A percentile compares a stretch with the other conserved stretches of the same genome.
Conservation (phyloP, 2,113 vertebrate genomes). For the Podarcis muralis region DNA sequence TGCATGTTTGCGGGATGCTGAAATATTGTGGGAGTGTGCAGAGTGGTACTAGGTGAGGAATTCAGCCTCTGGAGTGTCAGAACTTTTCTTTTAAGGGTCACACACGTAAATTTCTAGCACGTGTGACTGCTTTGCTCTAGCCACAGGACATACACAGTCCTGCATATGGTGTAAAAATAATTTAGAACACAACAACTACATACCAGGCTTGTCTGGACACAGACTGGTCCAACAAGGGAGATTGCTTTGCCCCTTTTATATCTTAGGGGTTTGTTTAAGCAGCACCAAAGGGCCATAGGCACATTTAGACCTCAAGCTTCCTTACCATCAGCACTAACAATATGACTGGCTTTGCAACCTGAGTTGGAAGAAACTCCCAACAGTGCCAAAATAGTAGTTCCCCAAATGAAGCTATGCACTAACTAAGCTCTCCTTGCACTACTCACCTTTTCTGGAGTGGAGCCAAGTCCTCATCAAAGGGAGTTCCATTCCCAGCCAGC, state of each 20-base stretch:
- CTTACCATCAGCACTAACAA: neutral
- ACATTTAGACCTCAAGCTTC: neutral
- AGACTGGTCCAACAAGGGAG: neutral
- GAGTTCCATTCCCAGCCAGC: constrained; percentile 82
- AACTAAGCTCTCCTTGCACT: neutral
- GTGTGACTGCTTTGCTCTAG: neutral
- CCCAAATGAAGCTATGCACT: neutral
- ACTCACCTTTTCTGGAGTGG: constrained; percentile 80
- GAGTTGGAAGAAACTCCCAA: neutral
- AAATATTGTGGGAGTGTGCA: neutral
- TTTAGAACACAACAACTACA: neutral
- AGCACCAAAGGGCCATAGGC: neutral
- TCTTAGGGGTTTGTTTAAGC: neutral
- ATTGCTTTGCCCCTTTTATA: neutral
- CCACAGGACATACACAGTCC: neutral
- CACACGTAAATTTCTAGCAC: neutral
- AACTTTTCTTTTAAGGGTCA: neutral
- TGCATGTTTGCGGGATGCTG: neutral
- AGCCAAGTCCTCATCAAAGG: constrained; percentile 83
- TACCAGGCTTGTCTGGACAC: neutral
- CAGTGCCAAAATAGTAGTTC: neutral
- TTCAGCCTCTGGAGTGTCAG: neutral
- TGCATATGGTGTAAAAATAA: neutral
- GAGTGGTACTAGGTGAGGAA: neutral
- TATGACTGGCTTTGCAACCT: neutral